These are phyloP conservation scores for Chymomyza procnemis DNA, from an alignment of 2,888 invertebrate genomes.

Conservation along the genomic window DNA sequence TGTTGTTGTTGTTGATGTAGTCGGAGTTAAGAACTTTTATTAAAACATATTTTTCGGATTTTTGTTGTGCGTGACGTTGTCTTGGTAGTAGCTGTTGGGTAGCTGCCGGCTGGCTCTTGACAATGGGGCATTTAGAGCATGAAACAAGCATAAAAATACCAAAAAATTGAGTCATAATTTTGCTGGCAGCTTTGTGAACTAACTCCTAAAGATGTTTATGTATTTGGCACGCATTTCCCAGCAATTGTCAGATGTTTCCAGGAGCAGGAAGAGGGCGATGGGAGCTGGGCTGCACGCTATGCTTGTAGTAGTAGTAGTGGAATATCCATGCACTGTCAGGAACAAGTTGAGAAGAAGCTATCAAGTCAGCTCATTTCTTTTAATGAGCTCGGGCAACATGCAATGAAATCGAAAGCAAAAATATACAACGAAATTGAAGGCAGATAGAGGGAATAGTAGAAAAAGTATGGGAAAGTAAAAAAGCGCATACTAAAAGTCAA, in stretches of 20 bases:
- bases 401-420: conserved; percentile 53
- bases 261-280: no score
- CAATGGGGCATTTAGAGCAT: conserved; percentile 45
- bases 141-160: conserved; percentile 64
- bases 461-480: not conserved
- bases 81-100: conserved; percentile 19
- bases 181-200: conserved; percentile 7
- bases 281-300: no score
- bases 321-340: not conserved
- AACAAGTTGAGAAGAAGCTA: not conserved
- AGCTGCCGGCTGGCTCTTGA: conserved; percentile 24
- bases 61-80: conserved; percentile 56
- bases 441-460: not conserved
- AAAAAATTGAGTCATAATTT: conserved; percentile 69
- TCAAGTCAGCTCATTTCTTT: conserved; percentile 30
- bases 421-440: conserved; percentile 15
- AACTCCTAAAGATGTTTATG: not conserved
- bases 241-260: not conserved
- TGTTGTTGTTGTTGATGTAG: not conserved
- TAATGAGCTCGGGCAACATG: conserved; percentile 38
- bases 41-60: conserved; percentile 69
- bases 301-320: not conserved
- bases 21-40: conserved; percentile 55
- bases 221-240: not conserved
- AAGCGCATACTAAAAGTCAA: conserved; percentile 57